Evolutionary conservation across 2,113 vertebrate genomes (phyloP), one percentile per base, ranked within the genome.

Genomic region (Ophthalmolycus amberensis): DNA sequence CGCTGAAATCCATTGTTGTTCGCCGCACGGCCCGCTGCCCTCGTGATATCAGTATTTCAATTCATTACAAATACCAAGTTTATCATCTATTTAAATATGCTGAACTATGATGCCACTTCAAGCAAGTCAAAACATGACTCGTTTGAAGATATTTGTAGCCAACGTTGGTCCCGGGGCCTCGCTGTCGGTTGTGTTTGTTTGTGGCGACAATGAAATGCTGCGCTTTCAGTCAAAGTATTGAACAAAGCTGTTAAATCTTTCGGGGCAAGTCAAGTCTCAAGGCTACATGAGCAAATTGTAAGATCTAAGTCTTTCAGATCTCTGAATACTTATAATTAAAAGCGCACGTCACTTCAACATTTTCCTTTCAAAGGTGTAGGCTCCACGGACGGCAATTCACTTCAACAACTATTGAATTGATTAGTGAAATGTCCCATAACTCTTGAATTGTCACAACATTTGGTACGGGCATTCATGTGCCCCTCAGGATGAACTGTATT

Each of bases 61-160:
- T 76, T 83, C 27, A 76, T 84, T 79, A 65, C 18, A 22, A 50
- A 77, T 46, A 11, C 37, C 14, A n/a, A 71, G 38, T 83, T 73
- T 40, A 77, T 79, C 50, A 71, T 77, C 71, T 65, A n/a, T 74
- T 77, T 72, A 74, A 79, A 82, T 63, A 75, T 12, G 16, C 66
- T 63, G 14, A 70, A 77, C 40, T 72, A 5, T 71, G 54, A 52
- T 32, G 37, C 56, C 66, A 34, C 46, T 62, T 54, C 5, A 78
- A 50, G 66, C 60, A 40, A 34, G 27, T 40, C 50, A 46, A 52
- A 70, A 12, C 42, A 22, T 22, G 3, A 52, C 5, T 66, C 25
- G 10, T 56, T 56, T 66, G 48, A n/a, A 54, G 14, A 56, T 9
- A 46, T 71, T 68, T 71, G 18, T 40, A n/a, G 22, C 50, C 42